Conservation (phyloP, 2,888 invertebrate genomes). For the Calameuta filiformis region DNA sequence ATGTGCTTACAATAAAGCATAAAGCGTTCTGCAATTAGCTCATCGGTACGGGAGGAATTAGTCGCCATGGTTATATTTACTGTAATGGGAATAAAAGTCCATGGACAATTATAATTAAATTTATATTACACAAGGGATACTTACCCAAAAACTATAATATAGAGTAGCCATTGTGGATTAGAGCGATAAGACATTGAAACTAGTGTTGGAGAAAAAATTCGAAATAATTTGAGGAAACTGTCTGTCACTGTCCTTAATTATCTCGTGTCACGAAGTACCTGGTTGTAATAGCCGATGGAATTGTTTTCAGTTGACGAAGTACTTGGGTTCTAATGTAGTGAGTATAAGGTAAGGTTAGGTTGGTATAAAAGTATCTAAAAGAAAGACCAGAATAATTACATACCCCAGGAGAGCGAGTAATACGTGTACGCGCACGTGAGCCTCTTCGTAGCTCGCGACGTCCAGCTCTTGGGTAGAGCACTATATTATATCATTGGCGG, state of each 20-base stretch:
- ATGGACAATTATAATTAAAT: background rate
- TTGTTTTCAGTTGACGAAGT: background rate
- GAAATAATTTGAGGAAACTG: slow-evolving; percentile 6
- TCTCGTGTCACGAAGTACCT: background rate
- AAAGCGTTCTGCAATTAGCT: slow-evolving; percentile 42
- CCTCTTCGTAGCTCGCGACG: slow-evolving; percentile 7
- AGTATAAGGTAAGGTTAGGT: background rate
- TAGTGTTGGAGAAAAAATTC: background rate
- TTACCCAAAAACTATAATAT: background rate
- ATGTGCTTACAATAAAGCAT: slow-evolving; percentile 34
- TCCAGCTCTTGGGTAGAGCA: slow-evolving; percentile 46
- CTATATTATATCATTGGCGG: slow-evolving; percentile 66
- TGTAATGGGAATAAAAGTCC: background rate
- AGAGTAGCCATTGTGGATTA: background rate
- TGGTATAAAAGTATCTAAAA: background rate
- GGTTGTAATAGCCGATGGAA: background rate
- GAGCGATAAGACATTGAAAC: background rate
- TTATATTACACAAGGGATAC: background rate
- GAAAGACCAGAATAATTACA: slow-evolving; percentile 1
- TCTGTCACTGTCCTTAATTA: background rate
- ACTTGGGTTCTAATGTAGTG: background rate
- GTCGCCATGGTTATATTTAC: slow-evolving; percentile 21
- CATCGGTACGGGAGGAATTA: slow-evolving; percentile 38
- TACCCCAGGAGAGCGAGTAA: slow-evolving; percentile 2
- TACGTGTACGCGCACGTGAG: slow-evolving; percentile 4